Base-by-base conservation (phyloP, 2,113 vertebrate genomes). In the Pituophis catenifer region DNA sequence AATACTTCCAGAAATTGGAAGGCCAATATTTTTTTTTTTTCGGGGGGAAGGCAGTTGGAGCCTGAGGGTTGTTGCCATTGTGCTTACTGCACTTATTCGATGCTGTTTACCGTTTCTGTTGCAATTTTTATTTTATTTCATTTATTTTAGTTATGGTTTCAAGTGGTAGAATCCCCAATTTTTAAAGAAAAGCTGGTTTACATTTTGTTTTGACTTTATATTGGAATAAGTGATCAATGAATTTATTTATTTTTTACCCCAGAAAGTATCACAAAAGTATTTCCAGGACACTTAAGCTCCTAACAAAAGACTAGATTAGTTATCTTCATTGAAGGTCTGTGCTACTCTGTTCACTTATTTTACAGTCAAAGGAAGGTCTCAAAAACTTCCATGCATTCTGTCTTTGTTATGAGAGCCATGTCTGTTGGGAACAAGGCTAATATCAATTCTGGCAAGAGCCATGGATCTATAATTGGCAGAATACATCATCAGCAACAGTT, bases 381-480 rank as follows among this genome's bases (percentile, higher is more conserved):
- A 24, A 88, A 62, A 86, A 65, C 0, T 19, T 88, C 13, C 23
- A 8, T 62, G 85, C 12, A 58, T 90, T 65, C 59, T 24, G 75
- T 8, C 87, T 88, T 75, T 86, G 65, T 91, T 88, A 44, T 52
- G 3, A 26, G 54, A 92, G 44, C 86, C 62, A 86, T 58, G 65
- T 88, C 15, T 85, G 54, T 81, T 89, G 65, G 6, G 59, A 89
- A 52, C 33, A 65, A 59, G 24, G 65, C 75, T 91, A 89, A 89
- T 62, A 19, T 65, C 9, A 44, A 21, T 59, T 85, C 89, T 93
- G 86, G 85, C 92, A 65, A 48, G 54, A 93, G 54, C 62, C 62
- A 62, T 62, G 86, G 85, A 75, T 91, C 52, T 62, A 57, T 89
- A 91, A 93, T 33, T 65, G 57, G 55, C 86, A 89, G 65, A n/a